Conservation (phyloP, 2,113 vertebrate genomes). For the Hippocampus comes region DNA sequence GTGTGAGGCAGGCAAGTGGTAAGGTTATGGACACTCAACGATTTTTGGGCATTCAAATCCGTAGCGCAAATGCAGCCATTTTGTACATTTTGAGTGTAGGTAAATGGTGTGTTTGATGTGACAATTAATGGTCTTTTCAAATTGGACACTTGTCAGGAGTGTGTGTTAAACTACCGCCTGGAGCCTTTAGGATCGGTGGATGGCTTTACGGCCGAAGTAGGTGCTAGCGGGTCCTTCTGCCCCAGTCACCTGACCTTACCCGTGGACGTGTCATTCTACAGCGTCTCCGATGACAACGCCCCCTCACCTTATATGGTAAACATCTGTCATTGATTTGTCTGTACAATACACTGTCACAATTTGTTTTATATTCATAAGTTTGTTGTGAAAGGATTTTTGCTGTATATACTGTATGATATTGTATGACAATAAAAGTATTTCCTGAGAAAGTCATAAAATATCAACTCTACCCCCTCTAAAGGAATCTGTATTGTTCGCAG, state of each 20-base stretch:
- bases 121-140: not conserved
- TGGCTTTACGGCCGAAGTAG: conserved; percentile 94
- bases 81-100: not conserved
- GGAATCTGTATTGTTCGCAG: conserved; percentile 57
- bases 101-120: not conserved
- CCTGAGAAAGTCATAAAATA: not conserved
- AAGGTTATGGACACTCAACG: not conserved
- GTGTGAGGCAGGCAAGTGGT: too few relatives aligned
- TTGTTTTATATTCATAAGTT: not conserved
- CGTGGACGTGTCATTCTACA: conserved; percentile 97
- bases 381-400: not conserved
- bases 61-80: not conserved
- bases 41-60: not conserved
- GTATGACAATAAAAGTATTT: not conserved
- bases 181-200: conserved; percentile 87
- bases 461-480: not conserved
- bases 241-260: conserved; percentile 95
- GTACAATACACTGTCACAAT: not conserved
- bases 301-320: conserved; percentile 97
- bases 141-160: conserved; percentile 77
- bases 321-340: not conserved
- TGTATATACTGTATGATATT: not conserved
- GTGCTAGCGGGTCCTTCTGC: conserved; percentile 94
- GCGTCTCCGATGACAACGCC: conserved; percentile 96
- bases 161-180: conserved; percentile 93